Base-by-base conservation (phyloP, 2,888 invertebrate species). In the Drosophila ustulata region DNA sequence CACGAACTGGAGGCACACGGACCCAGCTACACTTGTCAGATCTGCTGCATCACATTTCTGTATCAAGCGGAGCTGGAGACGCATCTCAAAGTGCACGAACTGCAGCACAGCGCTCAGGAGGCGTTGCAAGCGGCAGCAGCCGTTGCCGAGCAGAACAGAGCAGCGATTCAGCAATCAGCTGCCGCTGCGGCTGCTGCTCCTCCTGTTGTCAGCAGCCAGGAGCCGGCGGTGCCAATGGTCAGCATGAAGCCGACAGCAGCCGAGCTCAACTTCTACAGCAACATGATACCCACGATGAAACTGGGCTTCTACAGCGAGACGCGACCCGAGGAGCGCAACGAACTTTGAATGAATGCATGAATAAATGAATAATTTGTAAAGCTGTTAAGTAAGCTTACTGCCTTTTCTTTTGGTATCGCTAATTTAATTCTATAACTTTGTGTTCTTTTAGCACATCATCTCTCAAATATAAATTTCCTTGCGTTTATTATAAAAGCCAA, bases 1-100 rank as follows among this genome's bases (percentile, higher is more conserved):
- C 96, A 96, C 91, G 94, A 95, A 91, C 92, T 94, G 78, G 94
- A 94, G 79, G 95, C 95, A 89, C 95, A 95, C 92, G 94, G 92
- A 66, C 94, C 94, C 80, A 94, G 93, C 87, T 94, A 93, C 92
- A 94, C 94, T 75, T 95, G 95, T 87, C 93, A 93, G 75, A 93
- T 95, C 78, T 95, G 95, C 34, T 84, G 88, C 59, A 89, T 92
- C 11, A 85, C 77, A 28, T 92, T 92, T 65, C 72, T 87, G 13
- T 91, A 91, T 18, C 90, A 89, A 32, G 75, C 88, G 11, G 91
- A 90, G 23, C 73, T 91, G 8, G 90, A 91, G 49, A 88, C 83
- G 58, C 92, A 92, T 71, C 62, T 90, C 5, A 92, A 92, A 74
- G 89, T 91, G 13, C 92, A 92, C 61, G 90, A 91, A 55, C 58